Conservation (phyloP, 2,888 invertebrate genomes). For the Muscina levida region DNA sequence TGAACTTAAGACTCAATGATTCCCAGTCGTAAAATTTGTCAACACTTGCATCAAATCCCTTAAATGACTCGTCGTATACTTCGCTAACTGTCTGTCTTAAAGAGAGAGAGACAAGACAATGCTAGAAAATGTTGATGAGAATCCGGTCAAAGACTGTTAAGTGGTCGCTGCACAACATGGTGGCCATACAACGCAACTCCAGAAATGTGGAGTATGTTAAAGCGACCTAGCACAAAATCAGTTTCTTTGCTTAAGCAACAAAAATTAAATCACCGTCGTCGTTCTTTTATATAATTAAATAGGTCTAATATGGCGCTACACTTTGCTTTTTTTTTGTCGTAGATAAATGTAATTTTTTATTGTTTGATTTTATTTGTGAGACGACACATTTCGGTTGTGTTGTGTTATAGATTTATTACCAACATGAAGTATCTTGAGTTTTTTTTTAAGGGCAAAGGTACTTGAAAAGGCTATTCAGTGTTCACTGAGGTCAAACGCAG, state of each 20-base stretch:
- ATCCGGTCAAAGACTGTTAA: constrained; percentile 26
- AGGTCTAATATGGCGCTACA: constrained; percentile 53
- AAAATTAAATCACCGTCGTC: not conserved
- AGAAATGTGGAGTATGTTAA: no score
- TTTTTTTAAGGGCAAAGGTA: not conserved
- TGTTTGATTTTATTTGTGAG: not conserved
- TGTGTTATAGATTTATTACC: constrained; percentile 46
- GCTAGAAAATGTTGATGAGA: constrained; percentile 38
- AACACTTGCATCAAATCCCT: constrained; percentile 58
- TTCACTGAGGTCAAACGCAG: not conserved
- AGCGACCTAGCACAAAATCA: constrained; percentile 36
- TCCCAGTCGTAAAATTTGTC: constrained; percentile 38
- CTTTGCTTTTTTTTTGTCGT: constrained; percentile 1
- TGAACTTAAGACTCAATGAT: constrained; percentile 27
- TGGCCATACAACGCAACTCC: no score
- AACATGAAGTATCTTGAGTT: constrained; percentile 25
- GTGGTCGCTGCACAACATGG: no score
- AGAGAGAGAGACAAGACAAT: constrained; percentile 9
- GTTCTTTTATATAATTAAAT: not conserved
- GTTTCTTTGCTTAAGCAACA: constrained; percentile 7
- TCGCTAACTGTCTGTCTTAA: no score
- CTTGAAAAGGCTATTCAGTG: constrained; percentile 32
- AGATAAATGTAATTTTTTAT: constrained; percentile 50
- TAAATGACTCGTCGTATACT: constrained; percentile 5
- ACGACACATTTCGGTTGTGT: not conserved